A percentile compares a stretch with the other conserved stretches of the same genome.
These are phyloP conservation scores for Hassar affinis DNA, from an alignment of 2,113 vertebrate species.

Conservation along the genomic window DNA sequence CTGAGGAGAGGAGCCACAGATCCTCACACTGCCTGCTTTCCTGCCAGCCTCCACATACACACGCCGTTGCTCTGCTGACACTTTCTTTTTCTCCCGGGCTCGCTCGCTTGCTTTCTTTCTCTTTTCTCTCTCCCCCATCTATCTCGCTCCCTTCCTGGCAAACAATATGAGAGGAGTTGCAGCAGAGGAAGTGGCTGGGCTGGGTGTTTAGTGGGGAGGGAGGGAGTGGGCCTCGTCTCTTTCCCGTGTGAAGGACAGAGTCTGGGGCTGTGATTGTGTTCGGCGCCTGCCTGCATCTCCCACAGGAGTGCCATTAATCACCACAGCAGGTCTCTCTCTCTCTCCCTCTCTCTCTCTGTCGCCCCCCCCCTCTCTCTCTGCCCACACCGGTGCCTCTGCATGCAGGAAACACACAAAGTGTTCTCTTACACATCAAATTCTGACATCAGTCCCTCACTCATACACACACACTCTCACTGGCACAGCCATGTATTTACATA, in stretches of 20 bases:
- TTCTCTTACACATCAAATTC: conserved; percentile 17
- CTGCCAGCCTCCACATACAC: conserved; percentile 50
- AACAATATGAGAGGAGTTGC: conserved; percentile 53
- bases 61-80: conserved; percentile 56
- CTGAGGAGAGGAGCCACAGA: conserved; percentile 57
- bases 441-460: conserved; percentile 4
- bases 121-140: not conserved
- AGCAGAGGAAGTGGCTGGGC: conserved; percentile 53
- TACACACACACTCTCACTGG: conserved; percentile 55
- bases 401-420: conserved; percentile 23
- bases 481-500: conserved; percentile 33
- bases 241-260: conserved; percentile 74
- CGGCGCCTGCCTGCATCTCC: conserved; percentile 68
- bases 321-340: conserved; percentile 69
- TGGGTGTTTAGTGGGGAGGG: conserved; percentile 47
- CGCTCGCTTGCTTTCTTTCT: conserved; percentile 22
- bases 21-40: conserved; percentile 55
- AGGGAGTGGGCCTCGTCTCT: conserved; percentile 61
- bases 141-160: conserved; percentile 43
- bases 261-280: conserved; percentile 71
- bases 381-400: conserved; percentile 18
- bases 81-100: conserved; percentile 51
- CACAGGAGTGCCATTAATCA: conserved; percentile 77
- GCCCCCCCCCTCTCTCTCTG: conserved; percentile 15
- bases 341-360: conserved; percentile 15